Conservation (phyloP, 2,113 vertebrate species). For the Bubo scandiacus region DNA sequence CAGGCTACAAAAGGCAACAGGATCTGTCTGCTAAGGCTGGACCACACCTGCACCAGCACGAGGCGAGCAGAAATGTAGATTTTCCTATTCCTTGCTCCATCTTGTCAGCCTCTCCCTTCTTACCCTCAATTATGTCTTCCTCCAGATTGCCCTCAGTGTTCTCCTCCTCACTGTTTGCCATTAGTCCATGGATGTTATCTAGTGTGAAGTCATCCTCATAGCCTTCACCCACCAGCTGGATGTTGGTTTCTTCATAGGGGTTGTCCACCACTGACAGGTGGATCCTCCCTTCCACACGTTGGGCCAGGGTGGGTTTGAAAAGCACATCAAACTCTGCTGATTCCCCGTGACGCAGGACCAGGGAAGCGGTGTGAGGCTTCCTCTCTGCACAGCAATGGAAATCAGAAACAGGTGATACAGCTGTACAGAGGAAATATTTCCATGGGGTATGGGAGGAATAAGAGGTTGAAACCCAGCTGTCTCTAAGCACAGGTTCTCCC, state of each 20-base stretch:
- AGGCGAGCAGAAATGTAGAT: background rate
- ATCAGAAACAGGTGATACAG: background rate
- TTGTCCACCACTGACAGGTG: conserved; percentile 76
- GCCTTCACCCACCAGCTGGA: conserved; percentile 81
- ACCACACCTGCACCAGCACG: background rate
- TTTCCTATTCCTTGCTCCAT: background rate
- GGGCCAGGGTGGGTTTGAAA: conserved; percentile 74
- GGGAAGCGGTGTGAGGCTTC: too few relatives aligned
- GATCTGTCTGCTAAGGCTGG: background rate
- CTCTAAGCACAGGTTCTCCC: background rate
- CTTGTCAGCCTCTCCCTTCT: background rate
- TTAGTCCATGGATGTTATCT: conserved; percentile 76
- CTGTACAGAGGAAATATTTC: background rate
- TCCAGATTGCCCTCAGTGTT: background rate
- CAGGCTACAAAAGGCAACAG: background rate
- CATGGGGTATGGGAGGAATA: background rate
- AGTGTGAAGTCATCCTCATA: conserved; percentile 82
- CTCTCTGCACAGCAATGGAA: too few relatives aligned
- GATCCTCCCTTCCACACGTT: conserved; percentile 70
- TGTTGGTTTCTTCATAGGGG: conserved; percentile 72
- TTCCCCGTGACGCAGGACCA: background rate
- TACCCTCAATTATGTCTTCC: conserved; percentile 68
- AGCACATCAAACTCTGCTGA: conserved; percentile 75
- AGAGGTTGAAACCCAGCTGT: background rate
- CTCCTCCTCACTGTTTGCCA: background rate